Percentiles rank a stretch among this genome's conserved stretches.
These are phyloP conservation scores for Amphipoea lucens DNA, from an alignment of 2,888 invertebrate genomes.

Conservation along the genomic window DNA sequence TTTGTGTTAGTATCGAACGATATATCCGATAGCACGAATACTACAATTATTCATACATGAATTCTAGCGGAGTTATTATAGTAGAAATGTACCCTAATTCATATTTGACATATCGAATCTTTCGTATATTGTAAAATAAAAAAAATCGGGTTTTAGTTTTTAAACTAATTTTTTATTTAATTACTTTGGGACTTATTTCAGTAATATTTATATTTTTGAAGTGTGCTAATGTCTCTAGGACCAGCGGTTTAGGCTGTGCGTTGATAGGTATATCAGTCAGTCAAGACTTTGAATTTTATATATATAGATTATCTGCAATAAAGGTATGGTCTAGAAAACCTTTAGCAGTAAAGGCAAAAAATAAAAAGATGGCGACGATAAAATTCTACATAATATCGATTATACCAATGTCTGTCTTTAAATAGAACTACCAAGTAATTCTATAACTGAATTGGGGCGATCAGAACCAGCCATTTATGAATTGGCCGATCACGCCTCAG, in stretches of 20 bases:
- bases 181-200: no score
- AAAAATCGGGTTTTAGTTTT: no score
- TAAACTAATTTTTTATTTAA: no score
- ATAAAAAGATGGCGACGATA: not conserved
- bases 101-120: no score
- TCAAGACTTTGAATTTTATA: no score
- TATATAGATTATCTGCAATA: no score
- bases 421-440: constrained; percentile 40
- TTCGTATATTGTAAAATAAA: no score
- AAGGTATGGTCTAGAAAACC: not conserved
- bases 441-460: constrained; percentile 54
- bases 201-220: no score
- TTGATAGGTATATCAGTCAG: no score
- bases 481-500: constrained; percentile 56
- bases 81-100: no score
- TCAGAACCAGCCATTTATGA: constrained; percentile 61
- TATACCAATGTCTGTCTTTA: constrained; percentile 28
- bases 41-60: not conserved
- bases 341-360: not conserved
- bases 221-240: no score
- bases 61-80: not conserved
- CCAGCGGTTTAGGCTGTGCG: no score
- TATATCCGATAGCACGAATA: not conserved
- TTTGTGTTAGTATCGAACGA: not conserved
- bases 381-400: constrained; percentile 15